These are phyloP conservation scores for Manis pentadactyla DNA, from an alignment of 2,797 vertebrate species.

Conservation along the genomic window DNA sequence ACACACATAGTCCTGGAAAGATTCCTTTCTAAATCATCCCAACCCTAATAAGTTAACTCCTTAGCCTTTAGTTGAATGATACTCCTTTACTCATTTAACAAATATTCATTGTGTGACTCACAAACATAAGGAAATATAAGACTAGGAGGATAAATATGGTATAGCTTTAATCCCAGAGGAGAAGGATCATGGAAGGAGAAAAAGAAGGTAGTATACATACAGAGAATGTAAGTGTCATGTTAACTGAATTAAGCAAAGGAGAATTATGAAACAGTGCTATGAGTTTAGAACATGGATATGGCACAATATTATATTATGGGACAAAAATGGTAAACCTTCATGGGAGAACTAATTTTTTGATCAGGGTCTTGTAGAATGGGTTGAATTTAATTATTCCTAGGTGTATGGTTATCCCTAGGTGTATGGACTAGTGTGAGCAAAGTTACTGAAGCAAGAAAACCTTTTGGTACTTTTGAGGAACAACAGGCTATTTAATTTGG, in stretches of 20 bases:
- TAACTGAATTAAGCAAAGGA: background rate
- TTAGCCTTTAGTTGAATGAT: background rate
- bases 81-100: background rate
- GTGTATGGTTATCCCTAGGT: background rate
- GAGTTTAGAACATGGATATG: background rate
- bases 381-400: background rate
- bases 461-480: background rate
- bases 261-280: background rate
- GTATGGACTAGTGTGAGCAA: background rate
- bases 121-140: background rate
- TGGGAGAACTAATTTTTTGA: background rate
- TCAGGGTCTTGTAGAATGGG: background rate
- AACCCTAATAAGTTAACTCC: background rate
- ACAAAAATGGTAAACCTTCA: background rate
- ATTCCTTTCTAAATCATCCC: slow-evolving; percentile 47
- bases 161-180: background rate
- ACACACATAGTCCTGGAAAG: background rate
- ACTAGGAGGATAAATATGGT: background rate
- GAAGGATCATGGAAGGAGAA: background rate
- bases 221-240: background rate
- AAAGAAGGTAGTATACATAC: background rate
- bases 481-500: background rate
- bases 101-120: background rate
- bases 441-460: background rate
- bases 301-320: rapidly evolving